Evolutionary conservation across 2,888 invertebrate genomes (phyloP), one percentile per base, ranked within the genome.

Genomic region (Cerastoderma edule): DNA sequence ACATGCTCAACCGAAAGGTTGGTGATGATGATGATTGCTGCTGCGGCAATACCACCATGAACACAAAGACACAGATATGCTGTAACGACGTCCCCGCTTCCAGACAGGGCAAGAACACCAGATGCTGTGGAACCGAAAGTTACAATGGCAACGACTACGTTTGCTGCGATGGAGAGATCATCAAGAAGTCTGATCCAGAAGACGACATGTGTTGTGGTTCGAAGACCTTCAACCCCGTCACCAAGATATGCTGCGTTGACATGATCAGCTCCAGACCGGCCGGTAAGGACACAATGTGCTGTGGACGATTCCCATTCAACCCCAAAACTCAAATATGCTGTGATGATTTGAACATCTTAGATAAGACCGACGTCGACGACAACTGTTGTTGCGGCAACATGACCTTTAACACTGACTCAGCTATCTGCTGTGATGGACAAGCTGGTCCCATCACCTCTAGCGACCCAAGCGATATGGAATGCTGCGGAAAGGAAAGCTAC

Each of bases 361-460:
- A 44, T 33, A 78, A 78, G 33, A 46, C 16, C 3, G 68, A 48
- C 32, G 69, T 65, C 22, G 75, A 78, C 39, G 78, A 78, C 53
- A 78, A 78, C 33, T 78, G 78, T 53, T 78, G 78, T 32, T 78
- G 78, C 66, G 75, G 75, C 10, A 78, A 75, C 27, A 65, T 53
- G 54, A 72, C 78, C 0, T 75, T 68, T 28, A 78, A 78, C n/a
- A 75, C 78, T 10, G 67, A 50, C 0, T 33, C 56, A 22, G 75
- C 75, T 22, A 63, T 79, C 8, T 79, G 79, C 46, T 79, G 79
- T 60, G 70, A 72, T 46, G 75, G 75, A n/a, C 39, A 64, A 32
- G 63, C 78, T 4, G 65, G 68, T 35, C 30, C 54, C 5, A 73
- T 73, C 1, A 28, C 67, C 33, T 70, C 71, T 0, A 50, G 65